phyloP scores from a whole-genome alignment of 2,888 invertebrate genomes.

The Lasius fuliginosus region DNA sequence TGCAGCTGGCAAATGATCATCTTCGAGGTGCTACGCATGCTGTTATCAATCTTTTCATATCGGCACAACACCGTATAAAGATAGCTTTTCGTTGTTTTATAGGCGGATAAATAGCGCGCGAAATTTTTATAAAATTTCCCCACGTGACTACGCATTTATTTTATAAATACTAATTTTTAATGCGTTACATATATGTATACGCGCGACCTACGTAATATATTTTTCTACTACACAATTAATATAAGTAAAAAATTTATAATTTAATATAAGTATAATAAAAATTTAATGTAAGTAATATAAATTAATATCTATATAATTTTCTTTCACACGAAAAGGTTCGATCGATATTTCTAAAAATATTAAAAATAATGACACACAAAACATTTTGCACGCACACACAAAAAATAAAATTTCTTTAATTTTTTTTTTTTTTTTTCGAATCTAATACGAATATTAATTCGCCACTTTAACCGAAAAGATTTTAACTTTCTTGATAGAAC shows the following conservation, averaged over 20 bases:
- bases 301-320: constrained; percentile 1
- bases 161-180: not conserved
- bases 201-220: not conserved
- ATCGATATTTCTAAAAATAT: not conserved
- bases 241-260: too few species aligned
- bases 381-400: too few species aligned
- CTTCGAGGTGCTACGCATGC: constrained; percentile 57
- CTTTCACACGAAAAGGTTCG: not conserved
- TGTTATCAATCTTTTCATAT: constrained; percentile 16
- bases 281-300: not conserved
- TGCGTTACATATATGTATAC: not conserved
- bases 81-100: not conserved
- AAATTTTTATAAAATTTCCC: not conserved
- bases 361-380: not conserved
- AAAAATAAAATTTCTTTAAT: not conserved
- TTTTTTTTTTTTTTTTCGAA: not conserved
- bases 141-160: not conserved
- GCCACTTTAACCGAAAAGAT: not conserved
- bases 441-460: not conserved
- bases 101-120: not conserved
- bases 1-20: constrained; percentile 71
- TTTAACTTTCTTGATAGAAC: not conserved
- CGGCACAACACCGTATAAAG: not conserved
- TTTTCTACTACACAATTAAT: not conserved
- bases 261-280: not conserved